Evolutionary conservation across 2,888 invertebrate species (phyloP).

Genomic region (Cosmia trapezina): DNA sequence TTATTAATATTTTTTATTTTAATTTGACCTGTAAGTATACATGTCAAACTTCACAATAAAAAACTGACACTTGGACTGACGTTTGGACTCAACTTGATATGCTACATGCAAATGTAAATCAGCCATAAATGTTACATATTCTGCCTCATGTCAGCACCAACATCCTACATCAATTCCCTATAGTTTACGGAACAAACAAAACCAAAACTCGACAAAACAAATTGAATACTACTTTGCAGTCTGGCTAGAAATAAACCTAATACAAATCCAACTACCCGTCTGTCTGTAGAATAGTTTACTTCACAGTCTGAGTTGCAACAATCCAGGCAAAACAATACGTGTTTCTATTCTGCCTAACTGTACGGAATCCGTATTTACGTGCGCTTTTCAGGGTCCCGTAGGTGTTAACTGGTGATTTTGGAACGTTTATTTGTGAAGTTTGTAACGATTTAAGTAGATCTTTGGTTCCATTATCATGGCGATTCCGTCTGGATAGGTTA

Average conservation of each 20-base stretch:
- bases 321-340: slow-evolving; percentile 45
- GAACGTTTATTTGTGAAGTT: background rate
- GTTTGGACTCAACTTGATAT: background rate
- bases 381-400: slow-evolving; percentile 28
- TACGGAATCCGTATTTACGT: slow-evolving; percentile 25
- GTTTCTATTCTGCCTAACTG: slow-evolving; percentile 46
- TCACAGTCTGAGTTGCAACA: slow-evolving; percentile 41
- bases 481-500: too few species aligned
- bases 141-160: background rate
- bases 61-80: background rate
- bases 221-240: slow-evolving; percentile 50
- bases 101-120: background rate
- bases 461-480: too few species aligned
- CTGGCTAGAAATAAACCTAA: slow-evolving; percentile 51
- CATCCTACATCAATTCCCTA: background rate
- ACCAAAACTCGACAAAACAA: slow-evolving; percentile 34
- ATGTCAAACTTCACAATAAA: background rate
- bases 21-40: background rate
- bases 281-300: slow-evolving; percentile 24
- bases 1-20: too few species aligned
- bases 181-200: slow-evolving; percentile 15
- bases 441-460: background rate
- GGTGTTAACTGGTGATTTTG: background rate
- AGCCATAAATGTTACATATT: background rate
- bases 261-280: slow-evolving; percentile 50